These are phyloP conservation scores for Drosophila arizonae DNA, from an alignment of 1,140 invertebrate genomes.

Conservation along the genomic window DNA sequence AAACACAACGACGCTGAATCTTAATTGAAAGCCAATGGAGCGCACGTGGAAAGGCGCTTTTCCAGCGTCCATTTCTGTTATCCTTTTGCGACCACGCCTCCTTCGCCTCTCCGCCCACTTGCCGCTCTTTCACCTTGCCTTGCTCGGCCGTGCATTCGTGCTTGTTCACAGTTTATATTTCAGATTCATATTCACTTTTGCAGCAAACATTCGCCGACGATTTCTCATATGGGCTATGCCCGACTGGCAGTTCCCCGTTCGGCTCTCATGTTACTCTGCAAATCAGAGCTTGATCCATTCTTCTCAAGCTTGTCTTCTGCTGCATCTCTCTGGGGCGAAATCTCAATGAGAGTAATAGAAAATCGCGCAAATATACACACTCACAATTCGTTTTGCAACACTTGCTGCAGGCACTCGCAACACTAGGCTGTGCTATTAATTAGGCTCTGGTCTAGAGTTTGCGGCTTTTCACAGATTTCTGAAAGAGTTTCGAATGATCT, in stretches of 20 bases:
- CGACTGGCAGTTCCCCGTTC: too few species aligned
- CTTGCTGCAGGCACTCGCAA: background rate
- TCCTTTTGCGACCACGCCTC: background rate
- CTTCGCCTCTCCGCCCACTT: too few species aligned
- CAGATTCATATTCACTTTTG: slow-evolving; percentile 4
- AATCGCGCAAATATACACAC: background rate
- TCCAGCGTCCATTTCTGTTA: background rate
- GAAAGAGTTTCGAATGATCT: background rate
- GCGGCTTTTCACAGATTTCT: too few species aligned
- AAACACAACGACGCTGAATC: slow-evolving; percentile 48
- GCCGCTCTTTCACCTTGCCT: too few species aligned
- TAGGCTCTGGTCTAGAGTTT: background rate
- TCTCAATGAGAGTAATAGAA: background rate
- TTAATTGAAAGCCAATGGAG: slow-evolving; percentile 48
- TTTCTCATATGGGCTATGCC: too few species aligned
- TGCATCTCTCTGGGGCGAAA: too few species aligned
- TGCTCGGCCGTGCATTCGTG: too few species aligned
- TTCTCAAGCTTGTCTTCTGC: too few species aligned
- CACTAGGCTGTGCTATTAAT: background rate
- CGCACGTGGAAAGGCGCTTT: slow-evolving; percentile 13
- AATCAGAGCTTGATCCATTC: too few species aligned
- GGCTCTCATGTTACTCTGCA: too few species aligned
- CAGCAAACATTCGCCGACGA: too few species aligned
- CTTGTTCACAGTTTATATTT: background rate
- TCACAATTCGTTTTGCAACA: background rate